phyloP scores from a whole-genome alignment of 1,140 invertebrate species.

The Notospermus geniculatus region DNA sequence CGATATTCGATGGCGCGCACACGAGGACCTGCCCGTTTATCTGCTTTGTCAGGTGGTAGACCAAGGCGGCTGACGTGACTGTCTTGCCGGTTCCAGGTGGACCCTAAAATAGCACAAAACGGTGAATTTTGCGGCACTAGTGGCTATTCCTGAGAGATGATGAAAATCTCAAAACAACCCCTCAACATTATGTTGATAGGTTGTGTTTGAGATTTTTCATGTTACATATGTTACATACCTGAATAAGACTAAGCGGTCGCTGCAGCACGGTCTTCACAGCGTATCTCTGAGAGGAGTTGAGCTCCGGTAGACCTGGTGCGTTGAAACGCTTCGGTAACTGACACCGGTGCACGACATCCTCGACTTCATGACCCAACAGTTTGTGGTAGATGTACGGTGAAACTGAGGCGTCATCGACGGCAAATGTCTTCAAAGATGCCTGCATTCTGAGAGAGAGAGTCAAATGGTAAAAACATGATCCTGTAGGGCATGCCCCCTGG shows the following conservation, averaged over 20 bases:
- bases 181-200: no score
- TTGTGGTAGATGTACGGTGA: slow-evolving; percentile 98
- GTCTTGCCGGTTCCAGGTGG: slow-evolving; percentile 96
- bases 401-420: slow-evolving; percentile 92
- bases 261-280: slow-evolving; percentile 99
- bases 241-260: slow-evolving; percentile 93
- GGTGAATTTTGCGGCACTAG: background rate
- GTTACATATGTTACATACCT: slow-evolving; percentile 69
- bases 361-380: slow-evolving; percentile 92
- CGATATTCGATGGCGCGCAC: slow-evolving; percentile 98
- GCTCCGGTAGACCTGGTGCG: slow-evolving; percentile 93
- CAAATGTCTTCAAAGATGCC: slow-evolving; percentile 89
- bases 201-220: no score
- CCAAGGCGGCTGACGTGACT: slow-evolving; percentile 98
- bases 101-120: slow-evolving; percentile 49
- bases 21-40: slow-evolving; percentile 90
- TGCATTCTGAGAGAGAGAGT: slow-evolving; percentile 83
- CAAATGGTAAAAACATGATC: no score
- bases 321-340: slow-evolving; percentile 94
- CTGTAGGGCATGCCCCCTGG: no score
- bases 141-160: no score
- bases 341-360: slow-evolving; percentile 80
- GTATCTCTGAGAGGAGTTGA: slow-evolving; percentile 96
- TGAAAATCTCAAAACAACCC: no score
- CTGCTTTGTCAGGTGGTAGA: slow-evolving; percentile 96